Base-by-base conservation (phyloP, 2,113 vertebrate species). In the Oreocharis arfaki region DNA sequence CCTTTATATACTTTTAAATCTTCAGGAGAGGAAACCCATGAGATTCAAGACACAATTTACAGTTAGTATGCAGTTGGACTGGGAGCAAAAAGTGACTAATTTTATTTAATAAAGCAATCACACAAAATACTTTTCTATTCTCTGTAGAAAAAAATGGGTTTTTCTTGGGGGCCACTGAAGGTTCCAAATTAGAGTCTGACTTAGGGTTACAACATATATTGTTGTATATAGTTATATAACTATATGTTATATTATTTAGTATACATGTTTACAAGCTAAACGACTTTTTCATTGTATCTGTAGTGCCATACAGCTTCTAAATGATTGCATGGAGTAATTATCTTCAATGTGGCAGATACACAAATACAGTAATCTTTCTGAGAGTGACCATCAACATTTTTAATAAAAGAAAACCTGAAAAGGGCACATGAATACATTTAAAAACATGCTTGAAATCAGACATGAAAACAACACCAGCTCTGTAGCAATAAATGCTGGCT, bases 391-490 rank as follows among this genome's bases (percentile, higher is more conserved):
- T 91, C 77, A 83, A 82, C 26, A 65, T 44, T 83, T 94, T 94
- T 86, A 84, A 79, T 73, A 84, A 84, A 76, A 78, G 46, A 75
- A 86, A 82, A 49, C 33, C 35, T 87, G 73, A 49, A 86, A 96
- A 94, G 55, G 65, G 41, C 71, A 87, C 28, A 32, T 6, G 37
- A 73, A 63, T 55, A 84, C 70, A 85, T 94, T 89, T 75, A 33
- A 55, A 78, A 73, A 78, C 80, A 71, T 55, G 33, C 52, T 68
- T 95, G 69, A 96, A 96, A 95, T 78, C n/a, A 93, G 64, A 76
- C n/a, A 52, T 86, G 41, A 77, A 75, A 78, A 95, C 87, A 33
- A 16, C 24, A 60, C 42, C 57, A 57, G 49, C 39, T 88, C 52
- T 68, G 27, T 53, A 67, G 30, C 33, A 70, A 44, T 63, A 88